Base-by-base conservation (phyloP, 2,888 invertebrate species). In the Coenonympha glycerion region DNA sequence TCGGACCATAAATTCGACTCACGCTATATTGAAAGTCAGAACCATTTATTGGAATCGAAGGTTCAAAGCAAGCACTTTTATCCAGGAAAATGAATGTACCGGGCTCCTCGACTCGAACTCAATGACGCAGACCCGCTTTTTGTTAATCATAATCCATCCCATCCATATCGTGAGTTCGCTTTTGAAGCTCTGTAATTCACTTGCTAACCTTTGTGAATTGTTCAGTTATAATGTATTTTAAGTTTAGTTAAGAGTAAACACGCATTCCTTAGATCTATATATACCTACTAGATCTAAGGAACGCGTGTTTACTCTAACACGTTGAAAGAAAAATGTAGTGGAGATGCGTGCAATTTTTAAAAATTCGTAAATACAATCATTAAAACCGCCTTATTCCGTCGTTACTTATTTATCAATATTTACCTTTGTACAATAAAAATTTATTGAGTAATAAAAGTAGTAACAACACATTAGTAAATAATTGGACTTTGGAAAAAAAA, bases 1-100 rank as follows among this genome's bases (percentile, higher is more conserved):
- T 37, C 15, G 39, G 26, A 39, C 13, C 26, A 33, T 45, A 40
- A 39, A 44, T 48, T 46, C 33, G 33, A 45, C 36, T 47, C 31
- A 11, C 44, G 16, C 41, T 49, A 45, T 53, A 56, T 56, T 44
- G 47, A 53, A 52, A 52, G 47, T 48, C 44, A 34, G 47, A 49
- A 22, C 19, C 47, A 50, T 39, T 56, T 49, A 53, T 47, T 26
- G 47, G 44, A 45, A 46, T 41, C 40, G 39, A 34, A 36, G 40
- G 47, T 31, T 50, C 45, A 45, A 50, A 53, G 47, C 26, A 22
- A 52, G 49, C 49, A 55, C 47, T 52, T 48, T 30, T 31, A 37
- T 55, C 49, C 55, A 47, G 22, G 15, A 18, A 49, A 47, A 56
- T 50, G 44, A 50, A 47, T 30, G 15, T 49, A 39, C 47, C 40